Evolutionary conservation across 2,797 vertebrate genomes (phyloP).

Genomic region (Coregonus sp.): DNA sequence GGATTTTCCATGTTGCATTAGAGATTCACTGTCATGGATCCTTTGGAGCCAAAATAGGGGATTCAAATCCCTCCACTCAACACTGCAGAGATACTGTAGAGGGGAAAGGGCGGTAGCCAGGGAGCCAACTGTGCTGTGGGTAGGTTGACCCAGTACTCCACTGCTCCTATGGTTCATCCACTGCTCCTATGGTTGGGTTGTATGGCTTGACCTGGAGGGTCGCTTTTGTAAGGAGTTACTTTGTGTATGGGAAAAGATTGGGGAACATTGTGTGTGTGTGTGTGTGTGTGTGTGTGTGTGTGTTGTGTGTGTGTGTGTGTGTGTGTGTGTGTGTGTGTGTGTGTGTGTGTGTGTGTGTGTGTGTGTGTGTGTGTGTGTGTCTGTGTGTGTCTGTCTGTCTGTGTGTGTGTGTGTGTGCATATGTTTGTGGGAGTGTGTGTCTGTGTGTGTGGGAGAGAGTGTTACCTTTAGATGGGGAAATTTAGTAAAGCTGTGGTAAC

Average conservation of each 20-base stretch:
- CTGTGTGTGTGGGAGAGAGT: not conserved
- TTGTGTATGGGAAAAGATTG: too few species aligned
- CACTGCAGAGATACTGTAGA: slow-evolving; percentile 76
- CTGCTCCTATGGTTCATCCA: not conserved
- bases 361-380: too few species aligned
- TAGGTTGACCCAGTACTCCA: slow-evolving; percentile 36
- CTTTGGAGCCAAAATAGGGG: not conserved
- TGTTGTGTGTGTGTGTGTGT: too few species aligned
- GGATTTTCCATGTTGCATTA: not conserved
- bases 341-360: too few species aligned
- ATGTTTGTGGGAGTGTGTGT: too few species aligned
- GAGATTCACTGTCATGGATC: not conserved
- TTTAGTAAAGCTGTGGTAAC: too few species aligned
- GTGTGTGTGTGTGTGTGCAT: too few species aligned
- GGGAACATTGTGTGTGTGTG: too few species aligned
- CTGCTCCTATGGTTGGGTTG: not conserved
- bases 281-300: too few species aligned
- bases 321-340: too few species aligned
- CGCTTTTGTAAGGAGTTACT: too few species aligned
- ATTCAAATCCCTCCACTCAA: slow-evolving; percentile 75
- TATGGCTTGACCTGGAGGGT: not conserved
- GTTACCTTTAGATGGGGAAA: slow-evolving; percentile 15
- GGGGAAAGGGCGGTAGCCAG: slow-evolving; percentile 27
- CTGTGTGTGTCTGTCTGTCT: not conserved
- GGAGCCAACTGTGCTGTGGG: slow-evolving; percentile 26